Conservation (phyloP, 2,113 vertebrate species). For the Trochalopteron elliotii region DNA sequence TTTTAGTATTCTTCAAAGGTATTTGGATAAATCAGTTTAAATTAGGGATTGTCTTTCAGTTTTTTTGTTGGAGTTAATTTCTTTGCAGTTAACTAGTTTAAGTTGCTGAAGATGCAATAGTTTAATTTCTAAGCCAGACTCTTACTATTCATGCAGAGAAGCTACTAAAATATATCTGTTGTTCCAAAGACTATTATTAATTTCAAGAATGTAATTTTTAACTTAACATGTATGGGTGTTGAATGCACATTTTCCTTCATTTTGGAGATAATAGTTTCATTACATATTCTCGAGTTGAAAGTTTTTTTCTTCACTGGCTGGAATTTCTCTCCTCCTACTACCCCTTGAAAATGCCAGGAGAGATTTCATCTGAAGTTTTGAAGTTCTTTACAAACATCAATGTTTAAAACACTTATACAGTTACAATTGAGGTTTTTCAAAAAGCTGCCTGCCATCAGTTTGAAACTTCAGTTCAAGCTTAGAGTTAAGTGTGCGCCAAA, state of each 20-base stretch:
- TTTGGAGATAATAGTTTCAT: not conserved
- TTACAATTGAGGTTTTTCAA: not conserved
- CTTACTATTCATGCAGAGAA: not conserved
- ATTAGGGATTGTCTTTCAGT: not conserved
- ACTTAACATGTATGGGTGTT: not conserved
- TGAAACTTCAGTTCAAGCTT: not conserved
- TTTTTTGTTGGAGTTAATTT: not conserved
- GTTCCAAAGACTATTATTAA: not conserved
- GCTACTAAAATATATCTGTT: not conserved
- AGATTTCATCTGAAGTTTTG: not conserved
- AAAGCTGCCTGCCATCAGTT: not conserved
- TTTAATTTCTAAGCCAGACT: not conserved
- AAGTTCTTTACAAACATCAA: not conserved
- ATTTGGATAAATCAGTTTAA: not conserved
- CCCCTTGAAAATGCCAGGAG: not conserved
- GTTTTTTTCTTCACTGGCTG: not conserved
- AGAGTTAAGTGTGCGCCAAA: not conserved
- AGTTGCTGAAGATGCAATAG: not conserved
- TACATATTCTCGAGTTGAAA: not conserved
- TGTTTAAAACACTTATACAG: not conserved
- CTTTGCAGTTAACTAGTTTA: not conserved
- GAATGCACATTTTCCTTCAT: not conserved
- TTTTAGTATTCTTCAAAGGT: not conserved
- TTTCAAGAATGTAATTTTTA: not conserved
- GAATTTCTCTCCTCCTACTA: not conserved